Conservation (phyloP, 2,797 vertebrate genomes). For the Brachyrhaphis roseni region DNA sequence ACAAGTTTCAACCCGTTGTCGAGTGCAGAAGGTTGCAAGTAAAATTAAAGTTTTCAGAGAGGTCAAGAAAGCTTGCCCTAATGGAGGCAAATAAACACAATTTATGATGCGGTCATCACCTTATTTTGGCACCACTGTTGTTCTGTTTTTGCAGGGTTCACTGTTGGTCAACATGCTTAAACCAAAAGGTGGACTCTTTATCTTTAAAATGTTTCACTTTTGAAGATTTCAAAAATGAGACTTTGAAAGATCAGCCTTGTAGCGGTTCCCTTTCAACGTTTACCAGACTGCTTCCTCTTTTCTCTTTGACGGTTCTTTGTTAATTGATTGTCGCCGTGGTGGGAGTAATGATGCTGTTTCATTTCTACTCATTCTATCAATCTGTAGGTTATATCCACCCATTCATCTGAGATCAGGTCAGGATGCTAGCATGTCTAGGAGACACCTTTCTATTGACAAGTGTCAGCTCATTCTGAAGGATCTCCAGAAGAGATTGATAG, state of each 20-base stretch:
- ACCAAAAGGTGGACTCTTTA: background rate
- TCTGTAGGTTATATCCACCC: background rate
- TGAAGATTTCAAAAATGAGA: too few species aligned
- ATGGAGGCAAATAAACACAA: background rate
- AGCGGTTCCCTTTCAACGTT: background rate
- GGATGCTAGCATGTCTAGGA: background rate
- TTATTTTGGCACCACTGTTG: background rate
- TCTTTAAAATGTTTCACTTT: background rate
- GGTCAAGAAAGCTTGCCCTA: background rate
- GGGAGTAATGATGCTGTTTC: background rate
- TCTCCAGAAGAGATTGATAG: background rate
- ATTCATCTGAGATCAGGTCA: background rate
- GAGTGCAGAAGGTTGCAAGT: background rate
- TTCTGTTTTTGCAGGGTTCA: background rate
- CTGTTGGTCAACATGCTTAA: background rate
- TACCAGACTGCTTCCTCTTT: background rate
- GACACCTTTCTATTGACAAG: background rate
- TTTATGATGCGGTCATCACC: background rate
- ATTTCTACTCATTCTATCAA: background rate
- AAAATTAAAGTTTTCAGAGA: background rate
- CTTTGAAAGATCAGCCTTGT: background rate
- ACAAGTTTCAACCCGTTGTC: background rate
- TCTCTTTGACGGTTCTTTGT: background rate
- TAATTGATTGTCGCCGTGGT: background rate
- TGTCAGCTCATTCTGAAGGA: background rate